Base-by-base conservation (phyloP, 2,113 vertebrate species). In the Megaptera novaeangliae region DNA sequence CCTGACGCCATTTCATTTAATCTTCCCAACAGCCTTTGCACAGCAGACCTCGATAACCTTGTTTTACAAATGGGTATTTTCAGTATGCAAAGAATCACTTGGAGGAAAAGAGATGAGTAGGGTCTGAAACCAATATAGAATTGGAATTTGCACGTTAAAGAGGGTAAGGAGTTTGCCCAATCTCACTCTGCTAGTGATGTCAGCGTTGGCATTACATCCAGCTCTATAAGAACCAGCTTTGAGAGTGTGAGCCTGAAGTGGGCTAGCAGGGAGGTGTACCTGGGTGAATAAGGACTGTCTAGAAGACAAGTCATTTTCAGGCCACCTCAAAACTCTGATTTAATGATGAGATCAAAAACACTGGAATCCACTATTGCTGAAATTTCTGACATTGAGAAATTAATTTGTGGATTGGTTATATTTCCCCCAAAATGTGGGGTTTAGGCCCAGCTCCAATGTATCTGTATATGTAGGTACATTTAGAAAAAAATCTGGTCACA, bases 301-400 rank as follows among this genome's bases (percentile, higher is more conserved):
- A 39, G 14, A 91, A 92, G 41, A 94, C n/a, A 84, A 75, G 31
- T 69, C 6, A n/a, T 1, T 59, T 93, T 84, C 27, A 59, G 49
- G 5, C 17, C 6, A 71, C 61, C 25, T 93, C 21, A 77, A 93
- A 92, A 87, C 20, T 81, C 41, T 80, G 57, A 74, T 68, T 21
- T 61, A 61, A 66, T 71, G 64, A 74, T 41, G 25, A 9, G 6
- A 59, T 92, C 29, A 59, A 55, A 95, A 41, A 12, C 29, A 39
- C 25, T 52, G 11, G 57, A 57, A 61, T 75, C 31, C 74, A 64
- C 31, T 94, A 27, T 69, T 75, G n/a, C 55, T 74, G 15, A 91
- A 90, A 92, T 94, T 74, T 64, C 55, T 84, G 4, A 93, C 49
- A 18, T 92, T 23, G 74, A 93, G n/a, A 93, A 94, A 77, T 20